Evolutionary conservation across 2,113 vertebrate species (phyloP).

Genomic region (Chamaetylas fuelleborni): DNA sequence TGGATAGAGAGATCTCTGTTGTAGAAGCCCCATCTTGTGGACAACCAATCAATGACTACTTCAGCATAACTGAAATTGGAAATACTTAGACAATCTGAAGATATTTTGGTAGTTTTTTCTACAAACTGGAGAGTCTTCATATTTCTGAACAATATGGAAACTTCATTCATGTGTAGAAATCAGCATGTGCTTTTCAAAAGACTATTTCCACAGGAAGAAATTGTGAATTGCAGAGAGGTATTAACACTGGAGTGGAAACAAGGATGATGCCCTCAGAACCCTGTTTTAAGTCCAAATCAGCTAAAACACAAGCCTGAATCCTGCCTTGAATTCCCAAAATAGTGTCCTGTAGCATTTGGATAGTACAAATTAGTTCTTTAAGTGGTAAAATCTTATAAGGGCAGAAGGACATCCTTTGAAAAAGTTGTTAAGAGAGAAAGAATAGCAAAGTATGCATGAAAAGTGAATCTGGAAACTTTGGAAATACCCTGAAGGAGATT

Average conservation of each 20-base stretch:
- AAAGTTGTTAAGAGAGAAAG: not conserved
- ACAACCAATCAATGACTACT: conserved; percentile 22
- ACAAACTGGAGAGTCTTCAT: not conserved
- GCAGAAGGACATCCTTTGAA: not conserved
- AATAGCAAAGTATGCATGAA: not conserved
- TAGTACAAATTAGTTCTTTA: not conserved
- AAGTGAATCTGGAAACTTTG: not conserved
- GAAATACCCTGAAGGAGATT: not conserved
- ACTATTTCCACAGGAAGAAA: not conserved
- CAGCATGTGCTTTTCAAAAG: not conserved
- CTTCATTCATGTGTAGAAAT: not conserved
- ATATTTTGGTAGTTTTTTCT: not conserved
- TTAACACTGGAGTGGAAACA: not conserved
- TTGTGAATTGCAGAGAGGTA: not conserved
- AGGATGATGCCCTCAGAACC: not conserved
- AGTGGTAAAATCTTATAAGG: not conserved
- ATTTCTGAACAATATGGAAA: not conserved
- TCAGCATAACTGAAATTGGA: not conserved
- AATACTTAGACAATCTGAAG: not conserved
- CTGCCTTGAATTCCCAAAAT: not conserved
- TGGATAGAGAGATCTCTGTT: not conserved
- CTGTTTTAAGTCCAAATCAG: not conserved
- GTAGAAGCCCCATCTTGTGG: conserved; percentile 69
- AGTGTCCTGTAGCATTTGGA: not conserved
- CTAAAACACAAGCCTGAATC: not conserved